Conservation (phyloP, 2,888 invertebrate species). For the Pterostichus madidus region DNA sequence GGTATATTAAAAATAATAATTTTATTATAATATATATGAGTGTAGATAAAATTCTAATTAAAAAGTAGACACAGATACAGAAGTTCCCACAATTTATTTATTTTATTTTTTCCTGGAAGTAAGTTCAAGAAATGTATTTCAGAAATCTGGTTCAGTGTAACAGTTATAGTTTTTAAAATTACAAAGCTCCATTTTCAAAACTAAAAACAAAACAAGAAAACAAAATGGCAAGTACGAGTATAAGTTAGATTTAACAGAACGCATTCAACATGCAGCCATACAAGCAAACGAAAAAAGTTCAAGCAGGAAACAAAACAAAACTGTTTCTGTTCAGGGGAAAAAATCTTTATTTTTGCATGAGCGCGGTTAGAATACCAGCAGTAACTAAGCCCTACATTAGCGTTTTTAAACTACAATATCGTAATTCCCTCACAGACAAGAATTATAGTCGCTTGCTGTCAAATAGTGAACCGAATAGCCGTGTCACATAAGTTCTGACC, state of each 20-base stretch:
- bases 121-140: slow-evolving; percentile 24
- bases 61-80: too few species aligned
- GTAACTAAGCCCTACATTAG: slow-evolving; percentile 35
- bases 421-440: slow-evolving; percentile 34
- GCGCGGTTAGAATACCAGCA: neutral
- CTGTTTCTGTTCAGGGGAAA: neutral
- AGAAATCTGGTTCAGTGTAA: neutral
- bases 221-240: slow-evolving; percentile 6
- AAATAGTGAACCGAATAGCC: slow-evolving; percentile 57
- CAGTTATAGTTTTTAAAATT: slow-evolving; percentile 21
- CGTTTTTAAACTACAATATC: slow-evolving; percentile 41
- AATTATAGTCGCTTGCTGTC: slow-evolving; percentile 55
- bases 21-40: too few species aligned
- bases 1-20: too few species aligned
- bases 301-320: neutral
- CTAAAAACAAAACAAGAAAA: slow-evolving; percentile 6
- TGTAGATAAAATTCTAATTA: too few species aligned
- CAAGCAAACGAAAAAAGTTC: neutral
- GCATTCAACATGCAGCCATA: neutral
- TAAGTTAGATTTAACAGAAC: slow-evolving; percentile 6
- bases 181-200: neutral
- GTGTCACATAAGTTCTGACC: slow-evolving; percentile 56
- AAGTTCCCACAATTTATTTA: too few species aligned
- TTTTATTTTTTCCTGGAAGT: neutral
- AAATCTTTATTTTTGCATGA: slow-evolving; percentile 20